Percentiles rank a stretch among this genome's conserved stretches.
These are phyloP conservation scores for Syrmaticus mikado DNA, from an alignment of 2,113 vertebrate species.

Conservation along the genomic window DNA sequence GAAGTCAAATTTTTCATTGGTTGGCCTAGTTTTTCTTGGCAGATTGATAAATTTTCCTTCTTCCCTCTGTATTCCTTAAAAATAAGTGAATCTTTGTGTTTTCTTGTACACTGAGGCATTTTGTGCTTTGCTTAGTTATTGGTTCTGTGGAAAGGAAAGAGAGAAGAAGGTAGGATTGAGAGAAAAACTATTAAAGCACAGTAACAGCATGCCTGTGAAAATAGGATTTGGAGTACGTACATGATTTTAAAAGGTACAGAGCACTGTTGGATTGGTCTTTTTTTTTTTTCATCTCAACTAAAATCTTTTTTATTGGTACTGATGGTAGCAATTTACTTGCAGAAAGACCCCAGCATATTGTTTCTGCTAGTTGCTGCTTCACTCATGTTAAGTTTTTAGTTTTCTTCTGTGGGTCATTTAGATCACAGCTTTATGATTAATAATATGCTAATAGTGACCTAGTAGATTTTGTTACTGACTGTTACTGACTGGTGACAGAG, in stretches of 20 bases:
- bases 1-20: neutral
- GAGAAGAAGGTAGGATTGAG: neutral
- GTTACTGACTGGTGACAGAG: neutral
- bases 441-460: neutral
- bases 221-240: neutral
- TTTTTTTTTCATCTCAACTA: neutral
- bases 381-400: neutral
- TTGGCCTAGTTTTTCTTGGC: neutral
- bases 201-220: neutral
- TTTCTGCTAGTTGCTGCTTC: neutral
- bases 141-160: neutral
- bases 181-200: neutral
- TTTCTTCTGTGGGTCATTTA: neutral
- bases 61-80: neutral
- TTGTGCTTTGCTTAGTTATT: conserved; percentile 13
- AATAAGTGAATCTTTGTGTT: conserved; percentile 36
- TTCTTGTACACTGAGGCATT: conserved; percentile 1
- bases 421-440: neutral
- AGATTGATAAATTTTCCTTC: conserved; percentile 29
- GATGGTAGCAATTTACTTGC: neutral
- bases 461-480: neutral
- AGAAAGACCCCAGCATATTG: neutral
- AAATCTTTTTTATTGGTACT: neutral
- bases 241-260: neutral
- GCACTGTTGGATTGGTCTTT: neutral